Conservation (phyloP, 2,113 vertebrate genomes). For the Muntiacus reevesi region DNA sequence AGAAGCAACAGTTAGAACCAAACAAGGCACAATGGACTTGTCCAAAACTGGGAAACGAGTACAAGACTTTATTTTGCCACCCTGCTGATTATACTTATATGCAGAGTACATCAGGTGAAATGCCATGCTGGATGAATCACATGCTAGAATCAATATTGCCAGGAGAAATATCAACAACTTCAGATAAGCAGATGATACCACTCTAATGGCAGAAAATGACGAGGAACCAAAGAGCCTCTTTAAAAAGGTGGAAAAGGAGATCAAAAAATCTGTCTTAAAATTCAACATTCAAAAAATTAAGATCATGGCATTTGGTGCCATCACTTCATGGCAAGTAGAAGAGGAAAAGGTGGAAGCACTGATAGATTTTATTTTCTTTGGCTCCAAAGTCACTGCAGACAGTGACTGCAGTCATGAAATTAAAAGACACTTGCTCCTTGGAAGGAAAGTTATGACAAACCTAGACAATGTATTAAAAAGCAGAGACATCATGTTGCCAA, state of each 20-base stretch:
- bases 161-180: background rate
- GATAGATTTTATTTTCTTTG: background rate
- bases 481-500: background rate
- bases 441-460: background rate
- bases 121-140: background rate
- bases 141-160: background rate
- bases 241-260: background rate
- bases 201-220: background rate
- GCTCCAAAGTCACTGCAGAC: background rate
- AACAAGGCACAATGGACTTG: background rate
- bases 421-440: background rate
- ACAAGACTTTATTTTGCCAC: background rate
- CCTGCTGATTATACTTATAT: background rate
- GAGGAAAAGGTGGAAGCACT: background rate
- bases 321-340: background rate
- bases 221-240: background rate
- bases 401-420: background rate
- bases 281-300: background rate
- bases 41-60: background rate
- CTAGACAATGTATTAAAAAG: background rate
- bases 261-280: background rate
- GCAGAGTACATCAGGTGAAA: background rate
- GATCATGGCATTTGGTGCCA: background rate
- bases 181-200: background rate
- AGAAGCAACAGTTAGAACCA: background rate